These are phyloP conservation scores for Hystrix brachyura DNA, from an alignment of 2,113 vertebrate genomes.

Conservation along the genomic window DNA sequence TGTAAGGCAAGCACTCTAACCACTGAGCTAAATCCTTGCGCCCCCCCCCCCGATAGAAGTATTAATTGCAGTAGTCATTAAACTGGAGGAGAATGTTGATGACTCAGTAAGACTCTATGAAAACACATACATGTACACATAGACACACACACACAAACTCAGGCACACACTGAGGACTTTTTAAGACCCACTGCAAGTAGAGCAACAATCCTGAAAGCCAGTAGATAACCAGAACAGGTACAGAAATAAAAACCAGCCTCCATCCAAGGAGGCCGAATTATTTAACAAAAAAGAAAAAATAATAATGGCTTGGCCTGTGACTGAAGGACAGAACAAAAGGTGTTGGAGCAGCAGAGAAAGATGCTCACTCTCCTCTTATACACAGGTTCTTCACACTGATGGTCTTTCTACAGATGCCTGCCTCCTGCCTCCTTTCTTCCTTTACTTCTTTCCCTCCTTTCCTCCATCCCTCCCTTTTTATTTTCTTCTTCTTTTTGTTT, in stretches of 20 bases:
- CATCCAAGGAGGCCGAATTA: not conserved
- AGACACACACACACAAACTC: not conserved
- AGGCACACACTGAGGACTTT: not conserved
- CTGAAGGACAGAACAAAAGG: not conserved
- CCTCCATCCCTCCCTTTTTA: not conserved
- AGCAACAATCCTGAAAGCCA: not conserved
- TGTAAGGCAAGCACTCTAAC: no score
- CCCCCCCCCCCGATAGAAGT: not conserved
- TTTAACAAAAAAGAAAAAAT: constrained; percentile 2
- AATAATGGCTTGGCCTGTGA: not conserved
- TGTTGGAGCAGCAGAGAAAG: not conserved
- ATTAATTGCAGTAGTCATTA: not conserved
- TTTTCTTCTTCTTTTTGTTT: not conserved
- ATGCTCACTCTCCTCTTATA: not conserved
- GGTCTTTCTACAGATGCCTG: not conserved
- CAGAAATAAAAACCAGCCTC: not conserved
- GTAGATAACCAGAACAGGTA: not conserved
- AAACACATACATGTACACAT: not conserved
- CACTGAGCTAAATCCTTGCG: no score
- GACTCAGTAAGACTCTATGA: not conserved
- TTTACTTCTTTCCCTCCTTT: not conserved
- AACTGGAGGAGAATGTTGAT: not conserved
- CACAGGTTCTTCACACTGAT: not conserved
- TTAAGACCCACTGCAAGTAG: not conserved
- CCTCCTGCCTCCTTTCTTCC: no score